Evolutionary conservation across 1,140 invertebrate species (phyloP), one percentile per base, ranked within the genome.

Genomic region (Drosophila teissieri): DNA sequence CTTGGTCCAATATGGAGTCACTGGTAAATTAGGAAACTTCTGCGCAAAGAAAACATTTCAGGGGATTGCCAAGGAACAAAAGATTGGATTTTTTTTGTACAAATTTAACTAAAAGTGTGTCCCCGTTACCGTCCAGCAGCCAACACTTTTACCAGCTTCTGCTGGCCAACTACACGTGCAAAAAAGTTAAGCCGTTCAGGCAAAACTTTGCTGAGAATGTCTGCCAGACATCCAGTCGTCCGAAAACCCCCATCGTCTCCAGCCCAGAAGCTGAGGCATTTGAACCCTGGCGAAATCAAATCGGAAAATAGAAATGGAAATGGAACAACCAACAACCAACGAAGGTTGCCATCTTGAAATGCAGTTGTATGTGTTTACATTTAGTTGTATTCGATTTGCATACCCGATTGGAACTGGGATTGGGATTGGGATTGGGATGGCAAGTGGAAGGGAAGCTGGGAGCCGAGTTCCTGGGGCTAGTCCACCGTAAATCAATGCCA

Each of bases 311-410:
- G 44, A 44, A 45, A 60, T 40, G 56, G 44, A 44, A 45, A 60
- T 40, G 56, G 22, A 62, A 52, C 64, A 36, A 37, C 17, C 45
- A 62, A 52, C 64, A 36, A 37, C 17, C 45, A 65, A 36, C 67
- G 27, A 51, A 27, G 48, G 48, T 56, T 45, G 42, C 61, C 61
- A 57, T 52, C 63, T 55, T n/a, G 36, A 58, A 67, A 55, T 86
- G 79, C 82, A 88, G 77, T 70, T 89, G 84, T 88, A 63, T 89
- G 84, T 88, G 84, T 84, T 88, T 88, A 89, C 83, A 77, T 86
- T 89, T 89, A 86, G 84, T 88, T 86, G 84, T 86, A 80, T 89
- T 84, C 61, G 80, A 88, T 88, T 88, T 88, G 84, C 84, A 88
- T 88, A 89, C 67, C 64, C 75, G 61, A 74, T 69, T 75, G 63